These are phyloP conservation scores for Eciton burchellii DNA, from an alignment of 1,140 invertebrate species.

Conservation along the genomic window DNA sequence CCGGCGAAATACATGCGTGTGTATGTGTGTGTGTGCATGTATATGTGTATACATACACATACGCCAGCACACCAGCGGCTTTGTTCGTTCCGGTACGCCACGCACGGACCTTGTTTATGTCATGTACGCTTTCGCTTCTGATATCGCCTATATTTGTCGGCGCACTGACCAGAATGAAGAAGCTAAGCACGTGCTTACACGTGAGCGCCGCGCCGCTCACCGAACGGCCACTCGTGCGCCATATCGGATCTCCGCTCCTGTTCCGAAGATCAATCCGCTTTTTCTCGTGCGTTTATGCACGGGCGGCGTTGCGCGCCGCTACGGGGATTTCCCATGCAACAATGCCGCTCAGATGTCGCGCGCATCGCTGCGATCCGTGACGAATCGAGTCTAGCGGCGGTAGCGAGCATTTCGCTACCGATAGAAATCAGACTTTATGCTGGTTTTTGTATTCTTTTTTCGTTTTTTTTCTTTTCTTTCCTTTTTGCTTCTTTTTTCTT, in stretches of 20 bases:
- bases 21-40: too few relatives aligned
- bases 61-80: not conserved
- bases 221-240: slow-evolving; percentile 41
- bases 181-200: slow-evolving; percentile 59
- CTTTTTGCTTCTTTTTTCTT: too few relatives aligned
- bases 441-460: too few relatives aligned
- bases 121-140: slow-evolving; percentile 73
- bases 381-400: slow-evolving; percentile 29
- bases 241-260: slow-evolving; percentile 37
- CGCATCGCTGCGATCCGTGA: slow-evolving; percentile 1
- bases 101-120: slow-evolving; percentile 75
- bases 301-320: not conserved
- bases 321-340: slow-evolving; percentile 34
- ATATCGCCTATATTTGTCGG: slow-evolving; percentile 75
- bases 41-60: too few relatives aligned
- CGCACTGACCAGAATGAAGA: slow-evolving; percentile 63
- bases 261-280: slow-evolving; percentile 23
- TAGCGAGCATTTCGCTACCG: not conserved
- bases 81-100: slow-evolving; percentile 60
- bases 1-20: slow-evolving; percentile 32
- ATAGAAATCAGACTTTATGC: slow-evolving; percentile 17
- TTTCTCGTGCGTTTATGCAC: slow-evolving; percentile 35
- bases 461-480: too few relatives aligned
- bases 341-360: not conserved
- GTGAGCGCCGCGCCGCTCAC: slow-evolving; percentile 50